Base-by-base conservation (phyloP, 2,888 invertebrate genomes). In the Caenorhabditis becei region DNA sequence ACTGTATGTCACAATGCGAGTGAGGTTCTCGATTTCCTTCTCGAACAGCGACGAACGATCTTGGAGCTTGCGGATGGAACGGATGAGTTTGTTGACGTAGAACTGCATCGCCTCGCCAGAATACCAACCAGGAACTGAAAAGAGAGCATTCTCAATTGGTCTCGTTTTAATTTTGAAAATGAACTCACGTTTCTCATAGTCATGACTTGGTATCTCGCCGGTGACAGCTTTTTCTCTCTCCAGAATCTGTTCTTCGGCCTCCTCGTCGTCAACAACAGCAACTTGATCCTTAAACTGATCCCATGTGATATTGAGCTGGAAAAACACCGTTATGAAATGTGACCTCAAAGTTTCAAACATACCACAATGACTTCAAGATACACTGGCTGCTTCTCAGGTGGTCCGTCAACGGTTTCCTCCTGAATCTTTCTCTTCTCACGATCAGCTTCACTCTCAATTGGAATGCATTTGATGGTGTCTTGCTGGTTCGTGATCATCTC, bases 71-170 rank as follows among this genome's bases (percentile, higher is more conserved):
- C 75, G 65, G 16, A 80, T 32, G n/a, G 70, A 75, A 8, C 80
- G 63, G 16, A 59, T 8, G 70, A 80, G 44, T 14, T 66, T 77
- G 41, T 69, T 75, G 41, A 66, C 18, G 44, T 75, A 75, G 61
- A 61, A 75, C n/a, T 49, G 53, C 61, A 75, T 66, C 2, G 75
- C 63, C 28, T 66, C 75, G 1, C 35, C n/a, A 1, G 75, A 44
- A 32, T 66, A 75, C 75, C 75, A 75, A 20, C 75, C 75, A 16
- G 66, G 51, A 2, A 75, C 75, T 69, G 37, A 54, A 77, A 62
- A 61, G 18, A 37, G 20, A 28, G 4, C 23, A 7, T 10, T 10
- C 14, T 14, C 14, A 41, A 14, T 11, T 14, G 7, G 16, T 24
- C 3, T 18, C 35, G n/a, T 14, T 1, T 26, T 3, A 1, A 5